phyloP scores from a whole-genome alignment of 2,113 vertebrate species.

The Cathartes aura region DNA sequence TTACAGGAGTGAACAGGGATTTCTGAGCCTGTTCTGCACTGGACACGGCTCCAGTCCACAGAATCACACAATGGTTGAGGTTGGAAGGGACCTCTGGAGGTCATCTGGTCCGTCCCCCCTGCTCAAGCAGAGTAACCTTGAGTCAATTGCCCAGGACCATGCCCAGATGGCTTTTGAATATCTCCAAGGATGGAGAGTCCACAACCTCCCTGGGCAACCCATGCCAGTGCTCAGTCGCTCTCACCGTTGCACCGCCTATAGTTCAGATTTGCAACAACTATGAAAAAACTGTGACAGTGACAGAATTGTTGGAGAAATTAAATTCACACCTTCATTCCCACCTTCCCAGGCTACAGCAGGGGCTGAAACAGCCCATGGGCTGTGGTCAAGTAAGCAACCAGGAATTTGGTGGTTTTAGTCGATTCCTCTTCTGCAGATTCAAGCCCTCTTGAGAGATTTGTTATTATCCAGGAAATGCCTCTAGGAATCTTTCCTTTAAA shows the following conservation, averaged over 20 bases:
- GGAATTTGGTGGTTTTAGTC: not conserved
- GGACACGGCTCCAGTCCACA: not conserved
- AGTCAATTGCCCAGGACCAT: not conserved
- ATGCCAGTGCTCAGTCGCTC: not conserved
- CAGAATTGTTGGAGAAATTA: not conserved
- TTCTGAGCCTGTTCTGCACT: not conserved
- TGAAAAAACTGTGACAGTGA: not conserved
- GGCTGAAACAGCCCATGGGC: not conserved
- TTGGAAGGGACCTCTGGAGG: not conserved
- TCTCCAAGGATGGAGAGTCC: not conserved
- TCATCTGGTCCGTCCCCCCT: not conserved
- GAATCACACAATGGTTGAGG: not conserved
- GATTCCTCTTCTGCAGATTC: not conserved
- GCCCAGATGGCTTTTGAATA: not conserved
- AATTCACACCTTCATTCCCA: not conserved
- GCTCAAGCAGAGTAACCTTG: not conserved
- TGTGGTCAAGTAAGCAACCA: not conserved
- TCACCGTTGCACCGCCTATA: fast-evolving
- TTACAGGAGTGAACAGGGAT: not conserved
- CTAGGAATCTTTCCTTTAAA: not conserved
- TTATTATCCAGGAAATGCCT: not conserved
- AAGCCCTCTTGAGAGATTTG: not conserved
- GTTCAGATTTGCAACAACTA: not conserved
- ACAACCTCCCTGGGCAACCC: not conserved
- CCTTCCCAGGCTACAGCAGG: not conserved